Evolutionary conservation across 2,113 vertebrate species (phyloP), one percentile per base, ranked within the genome.

Genomic region (Corythornis cristatus): DNA sequence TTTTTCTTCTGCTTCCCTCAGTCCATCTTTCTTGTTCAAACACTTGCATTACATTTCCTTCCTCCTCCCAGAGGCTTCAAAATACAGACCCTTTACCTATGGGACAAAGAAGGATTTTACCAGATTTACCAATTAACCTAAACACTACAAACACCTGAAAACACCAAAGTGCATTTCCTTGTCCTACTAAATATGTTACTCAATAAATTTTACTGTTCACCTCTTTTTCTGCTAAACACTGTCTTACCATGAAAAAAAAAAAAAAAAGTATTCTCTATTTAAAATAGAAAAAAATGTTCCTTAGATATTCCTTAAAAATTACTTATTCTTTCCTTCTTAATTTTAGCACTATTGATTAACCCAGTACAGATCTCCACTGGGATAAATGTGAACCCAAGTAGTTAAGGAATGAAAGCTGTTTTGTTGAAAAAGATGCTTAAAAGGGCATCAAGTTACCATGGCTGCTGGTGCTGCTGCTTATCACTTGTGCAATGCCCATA

Each of bases 281-380:
- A 21, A 85, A 91, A 53, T 2, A 61, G 23, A 83, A 83, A 70
- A 80, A 70, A 80, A 62, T 7, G 11, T 22, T 70, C 23, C 54
- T 56, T 50, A 43, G 17, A 12, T 86, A 21, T 64, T 77, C 42
- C 48, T 50, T 71, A 73, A 33, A 82, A 61, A 42, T 17, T 28
- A 72, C 22, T 72, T 71, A 25, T 23, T 75, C 56, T 67, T 78
- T 84, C 35, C 40, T 82, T 89, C 66, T 65, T 68, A 84, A 76
- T 72, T 65, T 28, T 57, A 68, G 33, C 62, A 33, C 33, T 51
- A n/a, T 35, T 40, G n/a, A 43, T 80, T 54, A 92, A 33, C 17
- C 17, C 26, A 33, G 5, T 21, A 45, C 8, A 76, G n/a, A 85
- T 31, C 8, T 40, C 51, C 31, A 33, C 23, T 46, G 15, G 17